Evolutionary conservation across 2,888 invertebrate genomes (phyloP).

Genomic region (Meloe dianella): DNA sequence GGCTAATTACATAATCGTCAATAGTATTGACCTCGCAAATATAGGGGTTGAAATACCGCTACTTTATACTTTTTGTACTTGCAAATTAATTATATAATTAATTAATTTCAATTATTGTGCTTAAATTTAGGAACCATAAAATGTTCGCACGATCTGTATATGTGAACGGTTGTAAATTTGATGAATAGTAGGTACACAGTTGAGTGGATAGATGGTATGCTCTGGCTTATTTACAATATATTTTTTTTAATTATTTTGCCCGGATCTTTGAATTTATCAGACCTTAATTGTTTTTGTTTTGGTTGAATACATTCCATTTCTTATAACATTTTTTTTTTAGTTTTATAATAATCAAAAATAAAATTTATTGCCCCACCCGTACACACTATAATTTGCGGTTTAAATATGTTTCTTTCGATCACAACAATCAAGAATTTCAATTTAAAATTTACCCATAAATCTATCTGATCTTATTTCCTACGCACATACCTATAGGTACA

Average conservation of each 20-base stretch:
- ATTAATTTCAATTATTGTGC: too few species aligned
- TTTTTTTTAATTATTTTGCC: slow-evolving; percentile 25
- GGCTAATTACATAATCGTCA: too few species aligned
- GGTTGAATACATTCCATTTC: slow-evolving; percentile 1
- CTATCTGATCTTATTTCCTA: slow-evolving; percentile 27
- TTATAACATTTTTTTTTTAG: slow-evolving; percentile 17
- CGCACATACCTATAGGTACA: not conserved
- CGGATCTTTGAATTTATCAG: slow-evolving; percentile 5
- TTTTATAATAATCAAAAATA: slow-evolving; percentile 19
- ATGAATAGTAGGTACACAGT: too few species aligned
- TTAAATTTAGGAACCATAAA: too few species aligned
- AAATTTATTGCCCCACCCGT: slow-evolving; percentile 22
- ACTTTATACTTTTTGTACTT: too few species aligned
- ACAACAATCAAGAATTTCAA: slow-evolving; percentile 46
- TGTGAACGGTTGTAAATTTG: too few species aligned
- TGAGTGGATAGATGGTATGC: not conserved
- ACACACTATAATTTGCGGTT: slow-evolving; percentile 42
- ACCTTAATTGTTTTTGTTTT: not conserved
- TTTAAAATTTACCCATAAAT: slow-evolving; percentile 45
- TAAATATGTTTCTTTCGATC: slow-evolving; percentile 39
- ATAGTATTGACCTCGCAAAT: too few species aligned
- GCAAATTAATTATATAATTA: too few species aligned
- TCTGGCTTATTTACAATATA: not conserved
- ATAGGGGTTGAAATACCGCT: too few species aligned
- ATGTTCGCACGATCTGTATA: too few species aligned